Evolutionary conservation across 1,140 invertebrate species (phyloP), one percentile per base, ranked within the genome.

Genomic region (Acromyrmex echinatior): DNA sequence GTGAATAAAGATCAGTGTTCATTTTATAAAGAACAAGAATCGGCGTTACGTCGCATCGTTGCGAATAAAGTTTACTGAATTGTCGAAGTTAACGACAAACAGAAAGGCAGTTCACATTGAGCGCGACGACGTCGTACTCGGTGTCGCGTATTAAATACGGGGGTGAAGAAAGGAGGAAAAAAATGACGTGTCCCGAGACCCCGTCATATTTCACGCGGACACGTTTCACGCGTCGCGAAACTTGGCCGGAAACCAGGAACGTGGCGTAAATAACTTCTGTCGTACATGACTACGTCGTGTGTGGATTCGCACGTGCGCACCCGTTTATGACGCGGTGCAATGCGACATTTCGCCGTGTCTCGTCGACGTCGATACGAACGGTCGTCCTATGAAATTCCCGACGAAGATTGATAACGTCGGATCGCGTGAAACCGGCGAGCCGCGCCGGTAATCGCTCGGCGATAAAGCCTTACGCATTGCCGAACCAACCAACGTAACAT

Each of bases 161-260:
- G 65, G 35, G 66, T 9, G 58, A 87, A 58, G 63, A 68, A 70
- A 62, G 74, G 10, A 35, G 53, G 78, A 76, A 56, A 62, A 31
- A 74, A 74, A 84, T 76, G 68, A 62, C 16, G 76, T 25, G 78
- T 56, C 21, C 25, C 62, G 56, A 66, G 78, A 89, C 81, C 77
- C 31, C 79, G 66, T 88, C 73, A 77, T 87, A 90, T 87, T 91
- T 91, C 70, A 84, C 25, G 35, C 49, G 31, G 62, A 39, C 82
- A 88, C 79, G 90, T 87, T 91, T 90, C 88, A 86, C 86, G 88
- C 88, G 87, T 86, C 82, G 70, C 39, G 60, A 39, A 90, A 87
- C 77, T 89, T 91, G 18, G 16, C n/a, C n/a, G 51, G 51, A 0
- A 1, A 21, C 2, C 35, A 45, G 60, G 10, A 16, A 63, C 58